Percentiles rank a stretch among this genome's conserved stretches.
Conservation (phyloP, 2,888 invertebrate species). For the Meganola albula region DNA sequence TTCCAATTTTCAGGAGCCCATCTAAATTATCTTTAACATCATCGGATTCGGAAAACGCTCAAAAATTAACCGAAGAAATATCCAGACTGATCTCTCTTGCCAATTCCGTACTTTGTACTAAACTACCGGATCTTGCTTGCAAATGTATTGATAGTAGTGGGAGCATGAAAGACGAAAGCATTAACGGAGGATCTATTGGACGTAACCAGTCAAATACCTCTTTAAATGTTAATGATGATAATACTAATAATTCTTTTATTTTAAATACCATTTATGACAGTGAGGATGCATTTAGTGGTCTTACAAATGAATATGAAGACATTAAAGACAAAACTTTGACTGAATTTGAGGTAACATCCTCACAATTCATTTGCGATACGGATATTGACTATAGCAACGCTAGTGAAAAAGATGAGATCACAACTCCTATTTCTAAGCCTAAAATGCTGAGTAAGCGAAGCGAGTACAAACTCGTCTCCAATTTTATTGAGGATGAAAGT, state of each 20-base stretch:
- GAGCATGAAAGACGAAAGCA: constrained; percentile 24
- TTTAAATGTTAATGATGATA: constrained; percentile 40
- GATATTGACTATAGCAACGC: constrained; percentile 45
- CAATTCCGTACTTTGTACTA: constrained; percentile 67
- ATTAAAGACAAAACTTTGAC: constrained; percentile 34
- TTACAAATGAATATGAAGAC: constrained; percentile 36
- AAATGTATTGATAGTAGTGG: constrained; percentile 37
- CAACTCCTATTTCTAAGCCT: constrained; percentile 21
- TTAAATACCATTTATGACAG: constrained; percentile 38
- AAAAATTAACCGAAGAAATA: constrained; percentile 65
- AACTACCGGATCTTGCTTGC: constrained; percentile 63
- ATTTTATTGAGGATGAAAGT: constrained; percentile 85
- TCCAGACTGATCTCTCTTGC: constrained; percentile 69
- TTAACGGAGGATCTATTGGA: constrained; percentile 14
- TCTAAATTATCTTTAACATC: constrained; percentile 54
- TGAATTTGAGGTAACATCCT: constrained; percentile 40
- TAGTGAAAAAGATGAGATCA: constrained; percentile 33
- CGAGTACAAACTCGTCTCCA: constrained; percentile 49
- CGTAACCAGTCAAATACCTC: constrained; percentile 33
- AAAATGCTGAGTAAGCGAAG: constrained; percentile 39
- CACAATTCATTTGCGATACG: constrained; percentile 39
- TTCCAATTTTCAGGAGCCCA: constrained; percentile 48
- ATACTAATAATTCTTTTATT: constrained; percentile 35
- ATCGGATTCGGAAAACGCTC: constrained; percentile 49
- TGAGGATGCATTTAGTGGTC: constrained; percentile 34